Evolutionary conservation across 2,113 vertebrate species (phyloP), one percentile per base, ranked within the genome.

Genomic region (Xiphias gladius): DNA sequence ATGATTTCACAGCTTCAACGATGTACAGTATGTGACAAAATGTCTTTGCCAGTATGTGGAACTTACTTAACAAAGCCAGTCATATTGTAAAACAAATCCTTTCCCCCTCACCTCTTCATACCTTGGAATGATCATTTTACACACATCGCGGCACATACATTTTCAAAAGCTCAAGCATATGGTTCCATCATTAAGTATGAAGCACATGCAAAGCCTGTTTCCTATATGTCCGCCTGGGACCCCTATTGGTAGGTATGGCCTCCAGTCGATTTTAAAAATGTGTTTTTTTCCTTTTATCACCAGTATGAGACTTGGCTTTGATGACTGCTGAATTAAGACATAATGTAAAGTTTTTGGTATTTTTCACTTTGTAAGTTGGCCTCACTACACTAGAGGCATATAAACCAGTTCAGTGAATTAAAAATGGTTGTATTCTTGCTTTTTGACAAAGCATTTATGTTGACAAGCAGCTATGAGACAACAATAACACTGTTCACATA

Each of bases 181-280:
- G 88, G 79, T 80, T 66, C 54, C 57, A 66, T 86, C 80, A 65
- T 87, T 84, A 89, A 39, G 67, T 72, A 76, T 74, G n/a, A 82
- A 71, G 41, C 54, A 67, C 64, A 81, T 85, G 54, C 35, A 67
- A 79, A 85, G 55, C 70, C 70, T 76, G 50, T 35, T 17, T 59
- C 63, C 69, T 78, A 80, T 55, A 43, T 69, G 69, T 63, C 52
- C 46, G 43, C 37, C 46, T 22, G 17, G 55, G 67, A 62, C 32
- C 28, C 22, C 43, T 77, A 59, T 69, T 84, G 65, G 46, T 73
- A 41, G 43, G 14, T 67, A 59, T 37, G 54, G 72, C 77, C 59
- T 65, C 9, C 43, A 57, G 41, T 75, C 39, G 46, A 35, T 65
- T 43, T 57, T 22, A 61, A 61, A 50, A 5, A 67, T 48, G 14